Evolutionary conservation across 2,888 invertebrate genomes (phyloP).

Genomic region (Schizaphis graminum): DNA sequence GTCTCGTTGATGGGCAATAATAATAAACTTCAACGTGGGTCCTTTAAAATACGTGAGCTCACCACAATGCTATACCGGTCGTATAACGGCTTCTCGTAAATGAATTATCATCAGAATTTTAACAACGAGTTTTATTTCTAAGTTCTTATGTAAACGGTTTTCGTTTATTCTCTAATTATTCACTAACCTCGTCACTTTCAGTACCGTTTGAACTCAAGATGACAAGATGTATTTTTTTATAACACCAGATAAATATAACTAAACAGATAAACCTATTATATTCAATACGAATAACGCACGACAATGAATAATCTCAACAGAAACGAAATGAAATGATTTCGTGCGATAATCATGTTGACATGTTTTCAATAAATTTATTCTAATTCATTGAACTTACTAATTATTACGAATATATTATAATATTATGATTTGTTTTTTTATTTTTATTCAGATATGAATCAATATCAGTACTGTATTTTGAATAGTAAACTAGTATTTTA

Average conservation of each 20-base stretch:
- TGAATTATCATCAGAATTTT: neutral
- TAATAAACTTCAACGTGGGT: neutral
- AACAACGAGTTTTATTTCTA: neutral
- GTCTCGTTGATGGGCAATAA: neutral
- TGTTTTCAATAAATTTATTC: neutral
- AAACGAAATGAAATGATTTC: neutral
- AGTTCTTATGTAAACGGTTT: neutral
- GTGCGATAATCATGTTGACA: neutral
- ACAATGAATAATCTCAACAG: neutral
- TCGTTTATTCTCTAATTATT: neutral
- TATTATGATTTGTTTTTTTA: no score
- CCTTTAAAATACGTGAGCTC: neutral
- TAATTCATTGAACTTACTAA: neutral
- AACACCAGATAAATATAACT: neutral
- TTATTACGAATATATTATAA: neutral
- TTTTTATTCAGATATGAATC: neutral
- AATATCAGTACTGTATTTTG: neutral
- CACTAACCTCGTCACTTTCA: neutral
- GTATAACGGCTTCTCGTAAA: neutral
- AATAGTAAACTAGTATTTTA: neutral
- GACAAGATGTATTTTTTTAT: no score
- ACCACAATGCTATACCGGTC: neutral
- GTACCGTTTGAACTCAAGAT: no score
- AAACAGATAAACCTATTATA: neutral
- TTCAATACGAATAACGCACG: neutral